Evolutionary conservation across 1,140 invertebrate species (phyloP).

Genomic region (Drosophila nannoptera): DNA sequence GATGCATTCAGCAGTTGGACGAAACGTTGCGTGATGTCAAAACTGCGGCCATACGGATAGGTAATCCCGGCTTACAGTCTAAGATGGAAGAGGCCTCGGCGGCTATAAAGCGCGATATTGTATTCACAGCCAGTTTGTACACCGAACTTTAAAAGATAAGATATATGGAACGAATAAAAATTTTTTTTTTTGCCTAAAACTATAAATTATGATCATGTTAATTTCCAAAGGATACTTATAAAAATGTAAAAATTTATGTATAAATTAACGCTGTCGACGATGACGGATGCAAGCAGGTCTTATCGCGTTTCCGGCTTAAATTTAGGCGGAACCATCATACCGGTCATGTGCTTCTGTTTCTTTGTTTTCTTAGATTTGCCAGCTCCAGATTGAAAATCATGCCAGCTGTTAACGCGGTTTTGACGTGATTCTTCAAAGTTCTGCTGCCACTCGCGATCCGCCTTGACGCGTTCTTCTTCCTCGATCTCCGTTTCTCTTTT

Average conservation of each 20-base stretch:
- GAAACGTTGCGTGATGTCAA: slow-evolving; percentile 95
- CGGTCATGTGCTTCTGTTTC: slow-evolving; percentile 84
- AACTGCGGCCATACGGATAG: slow-evolving; percentile 95
- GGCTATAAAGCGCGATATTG: slow-evolving; percentile 97
- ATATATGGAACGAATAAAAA: slow-evolving; percentile 6
- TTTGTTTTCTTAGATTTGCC: slow-evolving; percentile 86
- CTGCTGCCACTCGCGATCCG: slow-evolving; percentile 97
- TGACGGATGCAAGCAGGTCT: slow-evolving; percentile 51
- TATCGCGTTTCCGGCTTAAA: slow-evolving; percentile 97
- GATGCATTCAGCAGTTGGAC: slow-evolving; percentile 97
- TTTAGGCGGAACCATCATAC: slow-evolving; percentile 94
- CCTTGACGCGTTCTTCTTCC: slow-evolving; percentile 92
- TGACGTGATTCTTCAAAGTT: slow-evolving; percentile 99
- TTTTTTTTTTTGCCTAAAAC: slow-evolving; percentile 48
- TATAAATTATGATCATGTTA: slow-evolving; percentile 64
- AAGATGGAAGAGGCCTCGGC: slow-evolving; percentile 98
- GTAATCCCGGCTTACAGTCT: slow-evolving; percentile 91
- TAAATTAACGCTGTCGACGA: slow-evolving; percentile 49
- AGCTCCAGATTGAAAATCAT: slow-evolving; percentile 91
- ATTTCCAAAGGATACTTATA: slow-evolving; percentile 68
- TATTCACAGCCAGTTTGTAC: slow-evolving; percentile 98
- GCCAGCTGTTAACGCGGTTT: slow-evolving; percentile 96
- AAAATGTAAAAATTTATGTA: slow-evolving; percentile 59
- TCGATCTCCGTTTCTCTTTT: slow-evolving; percentile 96
- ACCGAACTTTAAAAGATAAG: slow-evolving; percentile 80